These are phyloP conservation scores for Erebia epiphron DNA, from an alignment of 2,888 invertebrate genomes.

Conservation along the genomic window DNA sequence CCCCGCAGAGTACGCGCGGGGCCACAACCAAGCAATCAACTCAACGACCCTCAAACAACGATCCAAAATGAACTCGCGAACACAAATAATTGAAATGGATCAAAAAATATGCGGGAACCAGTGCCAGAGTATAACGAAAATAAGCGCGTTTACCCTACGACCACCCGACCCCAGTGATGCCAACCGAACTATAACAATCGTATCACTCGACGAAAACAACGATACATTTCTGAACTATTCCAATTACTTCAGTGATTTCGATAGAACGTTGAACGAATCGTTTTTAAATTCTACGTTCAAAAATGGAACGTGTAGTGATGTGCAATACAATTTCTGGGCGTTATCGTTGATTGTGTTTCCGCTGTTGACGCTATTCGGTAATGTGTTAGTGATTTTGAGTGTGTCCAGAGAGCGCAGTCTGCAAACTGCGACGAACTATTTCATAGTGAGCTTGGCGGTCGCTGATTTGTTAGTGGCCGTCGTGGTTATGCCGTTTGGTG, in stretches of 20 bases:
- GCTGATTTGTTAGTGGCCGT: constrained; percentile 98
- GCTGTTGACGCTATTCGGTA: constrained; percentile 97
- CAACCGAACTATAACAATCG: constrained; percentile 35
- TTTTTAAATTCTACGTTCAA: constrained; percentile 62
- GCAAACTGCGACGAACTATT: constrained; percentile 99
- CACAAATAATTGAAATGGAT: constrained; percentile 37
- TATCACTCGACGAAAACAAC: constrained; percentile 31
- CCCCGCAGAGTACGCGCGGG: background rate
- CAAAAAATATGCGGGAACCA: constrained; percentile 42
- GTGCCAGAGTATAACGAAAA: constrained; percentile 59
- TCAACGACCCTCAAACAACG: constrained; percentile 13
- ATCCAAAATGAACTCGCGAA: constrained; percentile 24
- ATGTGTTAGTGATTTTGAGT: constrained; percentile 97
- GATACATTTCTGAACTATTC: constrained; percentile 52
- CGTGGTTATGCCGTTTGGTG: constrained; percentile 99
- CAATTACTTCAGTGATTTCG: constrained; percentile 55
- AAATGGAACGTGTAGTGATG: constrained; percentile 68
- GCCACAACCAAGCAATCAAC: constrained; percentile 15
- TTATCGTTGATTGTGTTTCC: constrained; percentile 95
- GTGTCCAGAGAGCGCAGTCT: constrained; percentile 95
- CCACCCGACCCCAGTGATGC: constrained; percentile 46
- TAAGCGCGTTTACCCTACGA: constrained; percentile 48
- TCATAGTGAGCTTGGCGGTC: constrained; percentile 98
- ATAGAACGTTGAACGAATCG: constrained; percentile 48
- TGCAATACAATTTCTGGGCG: constrained; percentile 91